Conservation (phyloP, 2,113 vertebrate genomes). For the Cairina moschata region DNA sequence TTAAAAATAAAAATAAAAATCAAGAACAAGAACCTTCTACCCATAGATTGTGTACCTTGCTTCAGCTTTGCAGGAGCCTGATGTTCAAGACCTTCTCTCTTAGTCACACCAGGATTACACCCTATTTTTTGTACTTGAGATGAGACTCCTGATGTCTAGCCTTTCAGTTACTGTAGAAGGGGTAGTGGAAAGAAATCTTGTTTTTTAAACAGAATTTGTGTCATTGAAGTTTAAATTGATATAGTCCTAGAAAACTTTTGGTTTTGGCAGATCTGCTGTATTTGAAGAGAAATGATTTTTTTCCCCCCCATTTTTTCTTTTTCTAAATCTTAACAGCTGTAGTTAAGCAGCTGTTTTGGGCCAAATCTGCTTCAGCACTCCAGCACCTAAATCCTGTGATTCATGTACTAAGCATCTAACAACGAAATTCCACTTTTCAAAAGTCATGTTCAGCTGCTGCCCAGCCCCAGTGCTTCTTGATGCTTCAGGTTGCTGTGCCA, state of each 20-base stretch:
- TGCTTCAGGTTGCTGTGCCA: fast-evolving
- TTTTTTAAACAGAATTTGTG: neutral
- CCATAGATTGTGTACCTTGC: neutral
- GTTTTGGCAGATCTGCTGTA: neutral
- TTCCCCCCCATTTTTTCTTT: neutral
- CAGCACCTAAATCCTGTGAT: neutral
- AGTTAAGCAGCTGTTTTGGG: neutral
- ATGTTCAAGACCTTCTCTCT: neutral
- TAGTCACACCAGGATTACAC: neutral
- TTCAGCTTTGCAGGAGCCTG: neutral
- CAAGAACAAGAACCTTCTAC: neutral
- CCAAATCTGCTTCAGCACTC: neutral
- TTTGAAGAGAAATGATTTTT: neutral
- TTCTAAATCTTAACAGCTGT: neutral
- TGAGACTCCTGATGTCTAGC: neutral
- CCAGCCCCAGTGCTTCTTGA: neutral
- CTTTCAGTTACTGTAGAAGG: neutral
- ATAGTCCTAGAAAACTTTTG: neutral
- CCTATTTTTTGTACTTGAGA: neutral
- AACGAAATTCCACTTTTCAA: neutral
- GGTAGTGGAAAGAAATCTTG: neutral
- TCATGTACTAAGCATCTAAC: neutral
- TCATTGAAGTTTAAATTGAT: neutral
- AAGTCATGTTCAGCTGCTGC: neutral
- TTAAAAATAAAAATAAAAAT: neutral